Base-by-base conservation (phyloP, 2,888 invertebrate species). In the Amblyteles armatorius region DNA sequence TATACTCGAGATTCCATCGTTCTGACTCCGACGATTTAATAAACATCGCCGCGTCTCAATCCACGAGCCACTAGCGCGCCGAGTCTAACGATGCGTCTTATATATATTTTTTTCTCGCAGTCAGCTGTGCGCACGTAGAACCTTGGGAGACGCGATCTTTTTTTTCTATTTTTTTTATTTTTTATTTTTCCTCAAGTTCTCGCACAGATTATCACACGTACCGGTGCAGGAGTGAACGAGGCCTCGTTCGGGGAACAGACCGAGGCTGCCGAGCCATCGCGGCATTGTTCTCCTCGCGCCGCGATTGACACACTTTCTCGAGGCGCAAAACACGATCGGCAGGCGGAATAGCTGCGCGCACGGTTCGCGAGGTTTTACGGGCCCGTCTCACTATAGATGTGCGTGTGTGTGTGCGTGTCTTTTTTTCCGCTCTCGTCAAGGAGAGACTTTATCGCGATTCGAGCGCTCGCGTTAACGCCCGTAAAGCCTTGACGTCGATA, bases 221-320 rank as follows among this genome's bases (percentile, higher is more conserved):
- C 26, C 52, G 9, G 26, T 22, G 26, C 26, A 57, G 22, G 26
- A 22, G 26, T 57, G 57, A 60, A 16, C 44, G 48, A 48, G 19
- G 44, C 16, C 22, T 19, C 50, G 50, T 52, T 65, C 22, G 74
- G 33, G 33, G 26, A n/a, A 22, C 33, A 33, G 9, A 52, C 50
- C 63, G 48, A 50, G 48, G 74, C 57, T 60, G 44, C 44, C 52
- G 55, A 40, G 29, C 74, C 44, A 65, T 50, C 33, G 74, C 50
- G 33, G 74, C 48, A 76, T 76, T 76, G 74, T 76, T 76, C 48
- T 50, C 65, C 16, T 57, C 57, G 26, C 44, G 26, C 9, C 48
- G 16, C 78, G 81, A 69, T 69, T 82, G 84, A 84, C 84, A 84
- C 79, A 84, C 84, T 84, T 84, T 84, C 78, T 68, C 84, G 84